A percentile compares a stretch with the other conserved stretches of the same genome.
Evolutionary conservation across 2,888 invertebrate genomes (phyloP).

Genomic region (Carpatolechia fugitivella): DNA sequence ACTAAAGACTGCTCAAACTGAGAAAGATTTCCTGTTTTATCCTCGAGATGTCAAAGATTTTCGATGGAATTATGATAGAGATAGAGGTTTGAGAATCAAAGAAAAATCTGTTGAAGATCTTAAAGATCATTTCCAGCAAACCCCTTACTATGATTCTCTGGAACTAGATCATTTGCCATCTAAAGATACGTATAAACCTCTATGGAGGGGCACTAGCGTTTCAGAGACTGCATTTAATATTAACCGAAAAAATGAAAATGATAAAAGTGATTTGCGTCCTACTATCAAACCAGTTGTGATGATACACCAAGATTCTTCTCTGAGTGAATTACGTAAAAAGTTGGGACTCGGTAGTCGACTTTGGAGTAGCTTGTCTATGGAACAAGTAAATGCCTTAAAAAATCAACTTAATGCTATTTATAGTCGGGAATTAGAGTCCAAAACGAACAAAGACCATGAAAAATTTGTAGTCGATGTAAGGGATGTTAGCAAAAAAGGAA

Average conservation of each 20-base stretch:
- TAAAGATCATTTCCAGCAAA: conserved; percentile 85
- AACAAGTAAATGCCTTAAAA: conserved; percentile 89
- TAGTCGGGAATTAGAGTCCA: conserved; percentile 78
- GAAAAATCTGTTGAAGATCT: conserved; percentile 94
- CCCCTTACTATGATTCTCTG: conserved; percentile 75
- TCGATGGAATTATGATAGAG: conserved; percentile 87
- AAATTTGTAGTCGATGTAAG: conserved; percentile 83
- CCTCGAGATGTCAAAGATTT: conserved; percentile 86
- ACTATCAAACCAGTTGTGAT: conserved; percentile 45
- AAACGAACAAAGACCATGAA: conserved; percentile 55
- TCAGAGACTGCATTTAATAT: conserved; percentile 87
- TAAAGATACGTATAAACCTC: conserved; percentile 87
- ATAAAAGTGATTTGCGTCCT: conserved; percentile 46
- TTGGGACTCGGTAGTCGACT: conserved; percentile 86
- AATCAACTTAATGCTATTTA: conserved; percentile 90
- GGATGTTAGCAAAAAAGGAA: conserved; percentile 24
- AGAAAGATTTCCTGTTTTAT: conserved; percentile 90
- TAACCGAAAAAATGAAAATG: conserved; percentile 78
- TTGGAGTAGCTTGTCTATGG: conserved; percentile 91
- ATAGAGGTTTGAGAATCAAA: conserved; percentile 87
- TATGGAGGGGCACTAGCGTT: conserved; percentile 92
- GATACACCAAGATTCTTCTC: conserved; percentile 58
- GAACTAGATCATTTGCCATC: conserved; percentile 62
- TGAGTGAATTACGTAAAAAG: conserved; percentile 66
- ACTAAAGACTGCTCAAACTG: conserved; percentile 87